Conservation (phyloP, 2,113 vertebrate species). For the Apus apus region DNA sequence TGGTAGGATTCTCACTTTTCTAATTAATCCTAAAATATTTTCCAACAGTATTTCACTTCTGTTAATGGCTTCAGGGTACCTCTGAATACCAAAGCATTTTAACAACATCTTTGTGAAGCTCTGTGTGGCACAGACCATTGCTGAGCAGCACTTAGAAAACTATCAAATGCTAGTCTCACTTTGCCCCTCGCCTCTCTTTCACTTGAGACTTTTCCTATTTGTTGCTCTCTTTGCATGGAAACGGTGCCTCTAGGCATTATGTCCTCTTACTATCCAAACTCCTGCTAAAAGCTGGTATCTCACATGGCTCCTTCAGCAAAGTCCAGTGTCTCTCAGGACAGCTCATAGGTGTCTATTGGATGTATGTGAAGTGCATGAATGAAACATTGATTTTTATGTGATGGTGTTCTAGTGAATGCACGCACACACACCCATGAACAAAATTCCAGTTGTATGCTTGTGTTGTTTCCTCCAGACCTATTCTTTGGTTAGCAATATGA, state of each 20-base stretch:
- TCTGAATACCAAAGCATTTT: not conserved
- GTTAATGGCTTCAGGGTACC: not conserved
- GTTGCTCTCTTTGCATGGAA: not conserved
- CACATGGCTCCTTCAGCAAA: not conserved
- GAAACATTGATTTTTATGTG: not conserved
- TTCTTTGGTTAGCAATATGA: not conserved
- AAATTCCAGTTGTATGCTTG: not conserved
- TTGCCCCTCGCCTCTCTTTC: not conserved
- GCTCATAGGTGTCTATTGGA: not conserved
- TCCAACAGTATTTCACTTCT: not conserved
- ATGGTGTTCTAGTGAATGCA: not conserved
- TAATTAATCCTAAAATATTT: not conserved
- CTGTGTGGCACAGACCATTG: not conserved
- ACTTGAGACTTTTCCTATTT: not conserved
- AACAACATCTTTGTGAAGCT: not conserved
- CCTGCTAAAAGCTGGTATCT: not conserved
- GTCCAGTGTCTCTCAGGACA: not conserved
- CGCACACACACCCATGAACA: rapidly evolving
- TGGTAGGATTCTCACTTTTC: not conserved
- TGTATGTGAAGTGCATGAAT: not conserved
- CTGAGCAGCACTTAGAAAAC: not conserved
- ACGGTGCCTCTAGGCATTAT: not conserved
- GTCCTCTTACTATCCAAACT: not conserved
- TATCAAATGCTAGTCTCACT: not conserved
- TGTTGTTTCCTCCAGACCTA: not conserved